A percentile compares a stretch with the other conserved stretches of the same genome.
These are phyloP conservation scores for Acanthosepion lycidas DNA, from an alignment of 2,888 invertebrate species.

Conservation along the genomic window DNA sequence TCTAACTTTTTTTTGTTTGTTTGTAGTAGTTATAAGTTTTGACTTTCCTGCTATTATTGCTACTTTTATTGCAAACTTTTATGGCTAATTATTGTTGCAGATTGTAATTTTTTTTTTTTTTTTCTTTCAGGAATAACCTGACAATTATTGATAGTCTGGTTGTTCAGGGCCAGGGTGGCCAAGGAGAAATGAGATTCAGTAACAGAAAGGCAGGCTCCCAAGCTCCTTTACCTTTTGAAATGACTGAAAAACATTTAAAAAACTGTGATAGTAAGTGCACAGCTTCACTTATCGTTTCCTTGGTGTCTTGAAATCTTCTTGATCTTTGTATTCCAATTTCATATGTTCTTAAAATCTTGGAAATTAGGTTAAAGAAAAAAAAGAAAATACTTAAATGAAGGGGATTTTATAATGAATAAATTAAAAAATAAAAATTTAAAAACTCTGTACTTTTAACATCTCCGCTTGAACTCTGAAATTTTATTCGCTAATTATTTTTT, in stretches of 20 bases:
- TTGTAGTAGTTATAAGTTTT: not conserved
- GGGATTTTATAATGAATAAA: not conserved
- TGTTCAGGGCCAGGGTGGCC: constrained; percentile 87
- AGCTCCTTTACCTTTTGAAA: constrained; percentile 87
- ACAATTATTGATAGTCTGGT: constrained; percentile 91
- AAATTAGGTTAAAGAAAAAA: not conserved
- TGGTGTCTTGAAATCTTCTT: not conserved
- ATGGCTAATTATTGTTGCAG: constrained; percentile 24
- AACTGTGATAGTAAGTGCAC: constrained; percentile 77
- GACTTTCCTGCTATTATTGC: no score
- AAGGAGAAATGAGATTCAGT: constrained; percentile 90
- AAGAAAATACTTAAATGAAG: not conserved
- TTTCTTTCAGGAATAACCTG: constrained; percentile 86
- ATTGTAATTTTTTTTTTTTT: constrained; percentile 44
- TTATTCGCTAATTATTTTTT: no score
- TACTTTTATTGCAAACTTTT: constrained; percentile 40
- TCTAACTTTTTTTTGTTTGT: not conserved
- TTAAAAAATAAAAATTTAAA: no score
- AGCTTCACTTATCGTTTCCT: not conserved
- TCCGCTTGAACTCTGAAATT: no score
- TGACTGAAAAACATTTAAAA: constrained; percentile 81
- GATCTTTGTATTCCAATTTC: not conserved
- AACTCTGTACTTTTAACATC: no score
- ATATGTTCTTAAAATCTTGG: not conserved
- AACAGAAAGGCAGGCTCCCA: constrained; percentile 87